A percentile compares a stretch with the other conserved stretches of the same genome.
Conservation (phyloP, 2,113 vertebrate genomes). For the Pterocles gutturalis region DNA sequence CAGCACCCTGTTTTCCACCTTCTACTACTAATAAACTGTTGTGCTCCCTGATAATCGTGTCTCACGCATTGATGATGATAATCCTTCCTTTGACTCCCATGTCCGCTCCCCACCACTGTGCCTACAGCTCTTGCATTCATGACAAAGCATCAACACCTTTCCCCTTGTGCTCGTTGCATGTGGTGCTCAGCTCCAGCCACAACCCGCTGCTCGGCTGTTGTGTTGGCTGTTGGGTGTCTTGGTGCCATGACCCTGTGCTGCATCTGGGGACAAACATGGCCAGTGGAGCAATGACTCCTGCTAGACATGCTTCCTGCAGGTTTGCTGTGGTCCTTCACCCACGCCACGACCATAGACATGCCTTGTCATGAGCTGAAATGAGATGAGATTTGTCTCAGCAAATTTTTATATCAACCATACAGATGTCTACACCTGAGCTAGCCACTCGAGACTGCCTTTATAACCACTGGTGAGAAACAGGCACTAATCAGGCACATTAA, state of each 20-base stretch:
- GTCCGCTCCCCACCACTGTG: background rate
- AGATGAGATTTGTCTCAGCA: background rate
- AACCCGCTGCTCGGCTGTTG: background rate
- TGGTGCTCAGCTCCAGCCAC: background rate
- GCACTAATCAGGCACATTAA: background rate
- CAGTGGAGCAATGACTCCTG: background rate
- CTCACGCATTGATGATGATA: background rate
- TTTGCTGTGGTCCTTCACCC: background rate
- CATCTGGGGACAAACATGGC: background rate
- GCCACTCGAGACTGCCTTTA: background rate
- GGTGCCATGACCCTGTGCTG: background rate
- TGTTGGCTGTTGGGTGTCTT: background rate
- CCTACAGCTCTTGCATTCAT: background rate
- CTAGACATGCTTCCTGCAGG: background rate
- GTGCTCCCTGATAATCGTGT: background rate
- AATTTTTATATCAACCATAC: background rate
- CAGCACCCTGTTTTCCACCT: background rate
- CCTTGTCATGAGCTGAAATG: background rate
- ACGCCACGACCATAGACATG: background rate
- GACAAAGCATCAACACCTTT: background rate
- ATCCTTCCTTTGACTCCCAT: background rate
- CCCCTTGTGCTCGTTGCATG: background rate
- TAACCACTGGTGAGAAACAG: background rate
- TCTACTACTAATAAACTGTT: background rate
- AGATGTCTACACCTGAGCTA: background rate